phyloP scores from a whole-genome alignment of 2,113 vertebrate genomes.

The Neodontobutis hainanensis region DNA sequence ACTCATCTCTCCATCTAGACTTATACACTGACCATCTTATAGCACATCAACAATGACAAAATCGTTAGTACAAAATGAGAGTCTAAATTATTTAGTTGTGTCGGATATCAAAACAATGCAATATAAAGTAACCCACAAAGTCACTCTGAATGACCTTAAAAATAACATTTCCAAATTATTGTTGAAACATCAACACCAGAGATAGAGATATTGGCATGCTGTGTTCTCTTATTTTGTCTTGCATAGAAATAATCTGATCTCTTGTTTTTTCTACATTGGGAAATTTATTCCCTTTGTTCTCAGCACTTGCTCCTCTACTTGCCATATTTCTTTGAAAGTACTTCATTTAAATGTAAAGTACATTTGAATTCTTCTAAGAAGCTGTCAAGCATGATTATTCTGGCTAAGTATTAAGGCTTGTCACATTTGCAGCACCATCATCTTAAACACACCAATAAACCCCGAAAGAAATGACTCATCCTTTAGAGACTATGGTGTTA shows the following conservation, averaged over 20 bases:
- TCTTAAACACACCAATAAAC: neutral
- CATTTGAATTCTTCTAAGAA: neutral
- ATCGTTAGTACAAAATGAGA: neutral
- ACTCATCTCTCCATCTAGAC: slow-evolving; percentile 3
- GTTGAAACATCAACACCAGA: too few relatives aligned
- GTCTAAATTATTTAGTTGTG: neutral
- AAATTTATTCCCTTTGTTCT: neutral
- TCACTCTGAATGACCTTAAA: slow-evolving; percentile 2
- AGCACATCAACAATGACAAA: neutral
- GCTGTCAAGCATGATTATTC: slow-evolving; percentile 9
- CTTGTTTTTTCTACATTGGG: neutral
- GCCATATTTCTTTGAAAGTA: neutral
- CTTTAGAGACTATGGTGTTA: neutral
- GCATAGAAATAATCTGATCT: neutral
- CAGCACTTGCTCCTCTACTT: neutral
- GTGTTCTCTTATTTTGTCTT: neutral
- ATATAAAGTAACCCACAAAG: neutral
- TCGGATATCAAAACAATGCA: neutral
- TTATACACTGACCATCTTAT: neutral
- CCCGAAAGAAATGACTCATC: neutral
- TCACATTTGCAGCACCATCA: neutral
- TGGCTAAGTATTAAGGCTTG: neutral
- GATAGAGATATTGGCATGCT: neutral
- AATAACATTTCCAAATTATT: neutral
- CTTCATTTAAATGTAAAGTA: slow-evolving; percentile 6